phyloP scores from a whole-genome alignment of 2,113 vertebrate species.

The Calypte anna region DNA sequence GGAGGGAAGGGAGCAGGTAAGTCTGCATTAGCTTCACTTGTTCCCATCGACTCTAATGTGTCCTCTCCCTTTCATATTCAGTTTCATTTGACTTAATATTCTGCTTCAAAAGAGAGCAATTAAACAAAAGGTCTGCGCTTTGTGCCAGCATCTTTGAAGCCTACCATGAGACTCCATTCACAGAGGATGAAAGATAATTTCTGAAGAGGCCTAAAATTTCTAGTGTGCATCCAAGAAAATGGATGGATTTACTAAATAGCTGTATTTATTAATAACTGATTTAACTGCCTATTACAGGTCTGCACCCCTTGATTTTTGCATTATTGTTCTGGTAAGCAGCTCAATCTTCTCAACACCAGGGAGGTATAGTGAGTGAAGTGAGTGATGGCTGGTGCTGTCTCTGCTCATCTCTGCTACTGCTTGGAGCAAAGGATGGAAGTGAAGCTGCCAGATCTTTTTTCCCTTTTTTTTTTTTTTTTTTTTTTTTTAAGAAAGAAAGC shows the following conservation, averaged over 20 bases:
- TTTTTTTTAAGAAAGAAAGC: not conserved
- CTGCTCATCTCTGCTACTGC: not conserved
- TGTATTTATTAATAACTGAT: conserved; percentile 28
- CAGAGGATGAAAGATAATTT: conserved; percentile 59
- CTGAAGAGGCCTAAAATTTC: conserved; percentile 4
- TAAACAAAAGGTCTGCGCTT: conserved; percentile 12
- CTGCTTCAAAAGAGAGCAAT: conserved; percentile 14
- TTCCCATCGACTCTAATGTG: not conserved
- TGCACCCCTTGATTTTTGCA: not conserved
- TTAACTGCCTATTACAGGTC: not conserved
- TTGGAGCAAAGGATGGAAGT: not conserved
- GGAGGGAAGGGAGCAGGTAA: not conserved
- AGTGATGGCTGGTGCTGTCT: not conserved
- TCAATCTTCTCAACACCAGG: not conserved
- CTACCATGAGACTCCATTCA: conserved; percentile 30
- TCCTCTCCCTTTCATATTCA: conserved; percentile 13
- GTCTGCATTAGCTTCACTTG: not conserved
- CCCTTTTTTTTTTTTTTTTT: not conserved
- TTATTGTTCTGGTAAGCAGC: not conserved
- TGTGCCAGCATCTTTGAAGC: conserved; percentile 52
- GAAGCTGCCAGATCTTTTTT: not conserved
- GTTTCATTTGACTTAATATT: conserved; percentile 54
- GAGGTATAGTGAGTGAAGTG: not conserved
- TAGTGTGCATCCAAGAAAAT: not conserved
- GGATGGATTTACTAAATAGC: conserved; percentile 17